Base-by-base conservation (phyloP, 2,888 invertebrate species). In the Dyspetes luteomarginatus region DNA sequence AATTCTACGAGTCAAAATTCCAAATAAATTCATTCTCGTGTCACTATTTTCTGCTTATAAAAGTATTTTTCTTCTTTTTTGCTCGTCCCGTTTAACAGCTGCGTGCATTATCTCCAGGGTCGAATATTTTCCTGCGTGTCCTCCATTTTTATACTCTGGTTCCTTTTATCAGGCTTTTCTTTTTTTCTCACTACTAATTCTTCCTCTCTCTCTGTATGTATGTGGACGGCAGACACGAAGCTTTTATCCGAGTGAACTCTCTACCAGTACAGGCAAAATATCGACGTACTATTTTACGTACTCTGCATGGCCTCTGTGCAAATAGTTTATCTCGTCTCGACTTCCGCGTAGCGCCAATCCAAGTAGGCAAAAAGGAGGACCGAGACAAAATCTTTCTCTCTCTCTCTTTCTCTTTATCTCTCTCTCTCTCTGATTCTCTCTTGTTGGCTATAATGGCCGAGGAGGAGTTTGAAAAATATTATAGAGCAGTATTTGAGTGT, bases 241-340 rank as follows among this genome's bases (percentile, higher is more conserved):
- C 71, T 71, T 74, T 81, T 24, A 24, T 75, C 71, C 72, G 9
- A 69, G 50, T 22, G n/a, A 41, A 43, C 45, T 62, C 22, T 0
- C n/a, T n/a, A n/a, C n/a, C n/a, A n/a, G 45, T 45, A 48, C 4
- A 15, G 9, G 55, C 19, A 12, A 69, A 73, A 74, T 73, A 67
- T 65, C 76, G 65, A 24, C 17, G 69, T 15, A 5, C 36, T 1
- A 55, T 30, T 62, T 76, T 28, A 30, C 41, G 58, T 55, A 74
- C 74, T 75, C 55, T 22, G 28, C 12, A 15, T 48, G n/a, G n/a
- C n/a, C n/a, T n/a, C n/a, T 52, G 52, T 3, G 52, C 74, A 45
- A 81, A 81, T 81, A 73, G 60, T 81, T 81, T 81, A 81, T 81
- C 81, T 79, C 77, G 48, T 68, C 19, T 62, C 50, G 65, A 82